Conservation (phyloP, 2,113 vertebrate species). For the Hassar affinis region DNA sequence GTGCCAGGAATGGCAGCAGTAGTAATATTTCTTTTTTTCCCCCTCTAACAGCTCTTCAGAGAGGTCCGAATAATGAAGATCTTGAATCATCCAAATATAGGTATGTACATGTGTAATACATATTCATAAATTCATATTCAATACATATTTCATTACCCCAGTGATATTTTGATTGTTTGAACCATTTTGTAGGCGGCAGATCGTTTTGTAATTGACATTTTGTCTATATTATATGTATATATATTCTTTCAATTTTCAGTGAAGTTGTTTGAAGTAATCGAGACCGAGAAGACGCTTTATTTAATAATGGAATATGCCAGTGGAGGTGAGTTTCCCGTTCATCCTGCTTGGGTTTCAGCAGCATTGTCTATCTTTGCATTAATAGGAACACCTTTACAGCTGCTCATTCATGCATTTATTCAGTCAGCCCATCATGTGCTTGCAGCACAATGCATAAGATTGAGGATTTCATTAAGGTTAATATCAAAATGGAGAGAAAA, state of each 20-base stretch:
- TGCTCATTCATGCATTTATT: background rate
- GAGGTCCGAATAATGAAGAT: constrained; percentile 99
- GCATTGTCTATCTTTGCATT: too few species aligned
- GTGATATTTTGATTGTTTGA: background rate
- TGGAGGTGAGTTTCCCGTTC: constrained; percentile 42
- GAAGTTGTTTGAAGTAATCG: constrained; percentile 53
- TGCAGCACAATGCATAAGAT: background rate
- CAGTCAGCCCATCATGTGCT: background rate
- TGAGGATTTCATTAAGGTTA: background rate
- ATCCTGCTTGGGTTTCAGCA: background rate
- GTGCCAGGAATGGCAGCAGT: background rate
- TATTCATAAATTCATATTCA: background rate
- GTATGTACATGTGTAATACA: constrained; percentile 66
- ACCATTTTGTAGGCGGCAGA: background rate
- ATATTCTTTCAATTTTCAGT: constrained; percentile 15
- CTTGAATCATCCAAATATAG: constrained; percentile 96
- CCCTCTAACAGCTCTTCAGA: constrained; percentile 88
- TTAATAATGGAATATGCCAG: constrained; percentile 54
- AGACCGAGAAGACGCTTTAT: constrained; percentile 50
- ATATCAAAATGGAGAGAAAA: background rate
- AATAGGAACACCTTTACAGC: background rate
- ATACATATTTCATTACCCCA: background rate
- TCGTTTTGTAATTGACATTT: background rate
- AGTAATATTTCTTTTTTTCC: constrained; percentile 53
- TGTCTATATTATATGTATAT: background rate